Conservation (phyloP, 2,113 vertebrate species). For the Spermophilus dauricus region DNA sequence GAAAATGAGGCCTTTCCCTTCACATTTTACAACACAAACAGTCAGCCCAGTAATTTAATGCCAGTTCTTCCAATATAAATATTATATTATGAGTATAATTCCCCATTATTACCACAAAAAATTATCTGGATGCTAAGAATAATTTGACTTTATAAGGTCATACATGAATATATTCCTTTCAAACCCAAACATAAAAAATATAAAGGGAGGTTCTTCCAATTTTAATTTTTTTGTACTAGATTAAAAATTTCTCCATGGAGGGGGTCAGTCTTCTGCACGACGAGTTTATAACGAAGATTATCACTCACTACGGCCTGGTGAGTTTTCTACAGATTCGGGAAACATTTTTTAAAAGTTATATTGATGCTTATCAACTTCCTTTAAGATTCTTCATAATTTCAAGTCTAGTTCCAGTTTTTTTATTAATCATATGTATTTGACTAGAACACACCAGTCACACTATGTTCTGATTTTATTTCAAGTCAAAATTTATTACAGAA, state of each 20-base stretch:
- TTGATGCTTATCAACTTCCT: not conserved
- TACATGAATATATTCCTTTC: constrained; percentile 62
- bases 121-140: constrained; percentile 82
- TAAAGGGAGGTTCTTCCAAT: constrained; percentile 22
- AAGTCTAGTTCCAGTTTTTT: not conserved
- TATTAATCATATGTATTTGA: not conserved
- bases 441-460: not conserved
- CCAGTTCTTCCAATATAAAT: constrained; percentile 76
- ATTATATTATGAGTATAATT: constrained; percentile 73
- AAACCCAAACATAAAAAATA: constrained; percentile 38
- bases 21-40: constrained; percentile 65
- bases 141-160: constrained; percentile 78
- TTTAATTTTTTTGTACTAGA: constrained; percentile 42
- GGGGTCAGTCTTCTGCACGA: not conserved
- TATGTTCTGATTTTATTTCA: constrained; percentile 7
- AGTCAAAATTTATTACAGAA: not conserved
- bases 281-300: not conserved
- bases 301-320: not conserved
- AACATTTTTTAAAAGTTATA: not conserved
- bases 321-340: not conserved
- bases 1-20: constrained; percentile 62
- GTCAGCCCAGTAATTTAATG: constrained; percentile 75
- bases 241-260: not conserved
- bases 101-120: constrained; percentile 80
- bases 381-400: not conserved